phyloP scores from a whole-genome alignment of 2,797 vertebrate genomes.

The Pipistrellus pipistrellus region DNA sequence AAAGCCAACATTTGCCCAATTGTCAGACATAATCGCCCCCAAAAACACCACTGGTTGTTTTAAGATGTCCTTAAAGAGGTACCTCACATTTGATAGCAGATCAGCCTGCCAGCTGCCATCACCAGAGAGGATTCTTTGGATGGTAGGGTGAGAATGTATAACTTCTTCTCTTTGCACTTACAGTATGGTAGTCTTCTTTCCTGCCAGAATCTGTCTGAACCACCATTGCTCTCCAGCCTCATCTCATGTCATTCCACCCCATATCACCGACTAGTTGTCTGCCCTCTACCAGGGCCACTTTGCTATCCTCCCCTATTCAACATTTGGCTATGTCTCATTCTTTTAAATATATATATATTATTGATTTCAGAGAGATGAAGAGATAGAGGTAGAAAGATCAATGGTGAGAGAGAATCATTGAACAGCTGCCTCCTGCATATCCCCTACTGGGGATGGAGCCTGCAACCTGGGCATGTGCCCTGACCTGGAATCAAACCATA shows the following conservation, averaged over 20 bases:
- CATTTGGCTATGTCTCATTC: neutral
- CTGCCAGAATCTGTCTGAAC: fast-evolving
- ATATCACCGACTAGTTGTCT: neutral
- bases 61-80: neutral
- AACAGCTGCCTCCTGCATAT: too few species aligned
- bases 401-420: too few species aligned
- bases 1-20: neutral
- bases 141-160: neutral
- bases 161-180: neutral
- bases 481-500: too few species aligned
- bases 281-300: fast-evolving
- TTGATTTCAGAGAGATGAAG: too few species aligned
- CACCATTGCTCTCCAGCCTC: neutral
- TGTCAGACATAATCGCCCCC: neutral
- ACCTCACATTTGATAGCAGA: neutral
- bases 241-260: fast-evolving
- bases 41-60: neutral
- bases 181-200: neutral
- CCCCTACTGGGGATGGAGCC: too few species aligned
- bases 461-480: too few species aligned
- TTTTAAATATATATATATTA: neutral
- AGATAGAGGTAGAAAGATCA: too few species aligned
- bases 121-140: neutral
- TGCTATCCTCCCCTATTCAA: neutral
- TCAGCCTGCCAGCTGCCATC: too few species aligned